These are phyloP conservation scores for Chrysogorgia sp. DNA, from an alignment of 92 coral and sea anemone genomes.

Conservation along the genomic window DNA sequence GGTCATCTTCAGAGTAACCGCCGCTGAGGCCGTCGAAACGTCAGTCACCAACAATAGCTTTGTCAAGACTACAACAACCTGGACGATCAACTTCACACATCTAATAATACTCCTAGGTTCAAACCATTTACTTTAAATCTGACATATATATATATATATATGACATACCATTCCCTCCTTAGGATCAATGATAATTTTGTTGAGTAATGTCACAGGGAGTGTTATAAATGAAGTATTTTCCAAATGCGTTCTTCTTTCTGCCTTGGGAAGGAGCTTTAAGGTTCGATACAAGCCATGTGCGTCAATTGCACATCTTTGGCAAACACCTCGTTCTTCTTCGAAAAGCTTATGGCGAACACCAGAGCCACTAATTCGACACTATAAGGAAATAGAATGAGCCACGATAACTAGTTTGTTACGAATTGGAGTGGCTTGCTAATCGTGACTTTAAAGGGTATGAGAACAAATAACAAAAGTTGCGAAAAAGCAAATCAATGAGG, in stretches of 20 bases:
- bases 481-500: too few species aligned
- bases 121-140: too few species aligned
- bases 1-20: too few species aligned
- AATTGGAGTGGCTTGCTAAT: too few species aligned
- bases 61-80: too few species aligned
- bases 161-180: constrained; percentile 92
- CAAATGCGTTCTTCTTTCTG: constrained; percentile 78
- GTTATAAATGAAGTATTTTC: constrained; percentile 70
- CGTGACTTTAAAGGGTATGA: too few species aligned
- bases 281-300: constrained; percentile 78
- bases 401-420: too few species aligned
- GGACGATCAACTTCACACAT: too few species aligned
- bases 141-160: neutral
- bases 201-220: constrained; percentile 76
- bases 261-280: constrained; percentile 64
- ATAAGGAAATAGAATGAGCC: neutral
- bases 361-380: constrained; percentile 84
- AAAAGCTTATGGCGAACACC: constrained; percentile 75
- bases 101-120: too few species aligned
- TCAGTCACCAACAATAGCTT: too few species aligned
- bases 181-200: constrained; percentile 86
- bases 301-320: constrained; percentile 82
- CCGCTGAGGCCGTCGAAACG: too few species aligned
- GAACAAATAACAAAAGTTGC: too few species aligned
- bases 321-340: constrained; percentile 89